Base-by-base conservation (phyloP, 2,113 vertebrate genomes). In the Amblyornis subalaris region DNA sequence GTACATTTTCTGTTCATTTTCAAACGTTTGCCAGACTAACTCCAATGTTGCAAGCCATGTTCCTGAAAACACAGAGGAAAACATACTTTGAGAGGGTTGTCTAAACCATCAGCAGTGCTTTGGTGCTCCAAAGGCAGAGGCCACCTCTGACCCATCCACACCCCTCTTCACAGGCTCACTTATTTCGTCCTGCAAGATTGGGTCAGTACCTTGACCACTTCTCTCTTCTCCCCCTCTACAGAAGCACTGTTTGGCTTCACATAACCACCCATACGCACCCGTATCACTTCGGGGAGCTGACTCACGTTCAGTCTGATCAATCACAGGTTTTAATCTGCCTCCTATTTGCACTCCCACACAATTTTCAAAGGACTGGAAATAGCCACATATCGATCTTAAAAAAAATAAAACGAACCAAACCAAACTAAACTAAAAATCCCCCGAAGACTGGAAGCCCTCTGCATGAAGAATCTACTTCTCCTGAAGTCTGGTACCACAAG, bases 201-300 rank as follows among this genome's bases (percentile, higher is more conserved):
- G 48, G 40, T 48, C 6, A 1, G 19, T 18, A 13, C n/a, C 61
- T 70, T 35, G 22, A 53, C 42, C 2, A 4, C 45, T 72, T 25
- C 58, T n/a, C 42, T 64, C 12, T 42, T 38, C 25, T 17, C 15
- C 7, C 1, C 1, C 8, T 47, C 58, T n/a, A 11, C 20, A 73
- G 38, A n/a, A 64, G 35, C 42, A 45, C 35, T 12, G 8, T 23
- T 64, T 29, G 31, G 31, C 40, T 67, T 76, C 81, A 60, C 2
- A 1, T n/a, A 45, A 60, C 5, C 40, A 44, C 2, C 12, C 1
- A 0, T 6, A 38, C 73, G n/a, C 64, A 70, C 25, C 57, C 18
- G 19, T 12, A 20, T 67, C 8, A 0, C 0, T 0, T 0, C 12
- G 16, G 16, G 19, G 40, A 78, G 45, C 13, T 28, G 66, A 57